These are phyloP conservation scores for Xenops minutus DNA, from an alignment of 2,797 vertebrate species.

Conservation along the genomic window DNA sequence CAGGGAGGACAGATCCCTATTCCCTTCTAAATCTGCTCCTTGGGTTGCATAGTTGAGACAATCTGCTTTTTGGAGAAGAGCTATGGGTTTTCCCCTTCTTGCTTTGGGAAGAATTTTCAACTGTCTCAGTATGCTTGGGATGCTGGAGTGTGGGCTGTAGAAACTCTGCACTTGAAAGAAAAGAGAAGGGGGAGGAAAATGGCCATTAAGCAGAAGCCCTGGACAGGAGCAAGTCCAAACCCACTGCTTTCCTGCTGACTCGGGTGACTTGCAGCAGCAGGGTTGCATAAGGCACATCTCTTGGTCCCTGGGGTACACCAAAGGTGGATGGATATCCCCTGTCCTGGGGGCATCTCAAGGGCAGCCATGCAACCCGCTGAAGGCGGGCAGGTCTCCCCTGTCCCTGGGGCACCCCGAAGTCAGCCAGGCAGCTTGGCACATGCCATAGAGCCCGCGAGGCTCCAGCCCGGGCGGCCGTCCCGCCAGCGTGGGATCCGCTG, in stretches of 20 bases:
- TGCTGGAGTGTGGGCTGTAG: background rate
- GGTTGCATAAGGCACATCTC: background rate
- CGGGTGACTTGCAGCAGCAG: background rate
- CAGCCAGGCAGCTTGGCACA: background rate
- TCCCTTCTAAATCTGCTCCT: background rate
- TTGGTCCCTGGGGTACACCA: background rate
- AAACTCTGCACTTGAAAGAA: background rate
- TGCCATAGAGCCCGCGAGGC: background rate
- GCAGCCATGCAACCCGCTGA: background rate
- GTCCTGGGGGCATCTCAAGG: background rate
- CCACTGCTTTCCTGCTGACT: background rate
- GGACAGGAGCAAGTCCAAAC: background rate
- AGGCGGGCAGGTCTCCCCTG: background rate
- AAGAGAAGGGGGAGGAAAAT: background rate
- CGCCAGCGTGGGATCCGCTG: background rate
- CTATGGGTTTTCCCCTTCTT: background rate
- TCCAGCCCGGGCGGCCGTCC: background rate
- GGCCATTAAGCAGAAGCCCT: background rate
- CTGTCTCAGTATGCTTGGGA: background rate
- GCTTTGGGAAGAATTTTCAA: background rate
- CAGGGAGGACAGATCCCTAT: background rate
- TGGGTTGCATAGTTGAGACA: background rate
- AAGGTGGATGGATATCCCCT: background rate
- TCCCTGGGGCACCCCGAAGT: background rate
- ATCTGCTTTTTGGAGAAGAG: background rate